Conservation (phyloP, 2,113 vertebrate genomes). For the Perca schrenkii region DNA sequence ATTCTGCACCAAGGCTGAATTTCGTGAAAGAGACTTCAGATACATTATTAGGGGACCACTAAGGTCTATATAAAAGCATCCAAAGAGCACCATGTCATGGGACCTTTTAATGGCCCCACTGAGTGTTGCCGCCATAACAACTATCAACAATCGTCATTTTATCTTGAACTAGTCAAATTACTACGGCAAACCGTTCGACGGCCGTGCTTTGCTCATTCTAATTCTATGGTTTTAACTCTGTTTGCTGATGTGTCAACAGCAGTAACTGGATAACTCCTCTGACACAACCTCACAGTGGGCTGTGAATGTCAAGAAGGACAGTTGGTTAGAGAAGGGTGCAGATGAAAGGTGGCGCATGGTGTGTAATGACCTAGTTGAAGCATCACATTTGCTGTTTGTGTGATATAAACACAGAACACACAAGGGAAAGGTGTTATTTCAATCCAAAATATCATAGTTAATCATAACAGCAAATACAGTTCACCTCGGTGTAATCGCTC, state of each 20-base stretch:
- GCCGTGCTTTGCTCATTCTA: too few species aligned
- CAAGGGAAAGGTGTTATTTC: background rate
- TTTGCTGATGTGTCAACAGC: constrained; percentile 34
- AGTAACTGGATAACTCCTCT: constrained; percentile 9
- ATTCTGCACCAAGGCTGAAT: too few species aligned
- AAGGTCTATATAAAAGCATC: too few species aligned
- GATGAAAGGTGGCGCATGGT: background rate
- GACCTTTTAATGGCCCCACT: too few species aligned
- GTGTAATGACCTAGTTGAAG: background rate
- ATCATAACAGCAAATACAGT: background rate
- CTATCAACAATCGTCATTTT: too few species aligned
- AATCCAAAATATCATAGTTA: background rate
- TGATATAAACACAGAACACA: background rate
- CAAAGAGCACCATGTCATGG: too few species aligned
- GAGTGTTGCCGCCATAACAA: too few species aligned
- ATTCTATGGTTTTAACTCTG: constrained; percentile 9
- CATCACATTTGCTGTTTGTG: background rate
- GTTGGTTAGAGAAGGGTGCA: background rate
- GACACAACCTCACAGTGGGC: constrained; percentile 12
- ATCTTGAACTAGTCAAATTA: too few species aligned
- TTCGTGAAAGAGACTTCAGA: too few species aligned
- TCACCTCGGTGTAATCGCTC: constrained; percentile 1
- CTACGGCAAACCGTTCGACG: too few species aligned
- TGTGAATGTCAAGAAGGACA: constrained; percentile 20
- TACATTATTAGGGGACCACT: too few species aligned